Base-by-base conservation (phyloP, 1,140 invertebrate species). In the Pseudomyrmex gracilis region DNA sequence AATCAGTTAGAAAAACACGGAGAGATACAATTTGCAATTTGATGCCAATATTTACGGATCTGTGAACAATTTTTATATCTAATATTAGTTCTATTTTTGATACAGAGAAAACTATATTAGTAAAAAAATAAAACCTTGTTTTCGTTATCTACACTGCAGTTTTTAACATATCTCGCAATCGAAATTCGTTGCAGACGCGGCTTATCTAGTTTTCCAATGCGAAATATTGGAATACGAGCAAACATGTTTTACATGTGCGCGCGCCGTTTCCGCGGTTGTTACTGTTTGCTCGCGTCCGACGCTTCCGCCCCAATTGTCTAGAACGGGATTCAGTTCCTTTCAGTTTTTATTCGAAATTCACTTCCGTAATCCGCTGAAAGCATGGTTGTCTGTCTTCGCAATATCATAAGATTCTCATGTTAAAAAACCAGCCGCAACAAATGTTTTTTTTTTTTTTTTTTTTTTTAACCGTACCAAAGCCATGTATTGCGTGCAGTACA, bases 131-230 rank as follows among this genome's bases (percentile, higher is more conserved):
- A 57, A 67, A 58, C 10, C 12, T 34, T 34, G 34, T 9, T 71
- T 10, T 60, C 43, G 22, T n/a, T 49, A 68, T 78, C 51, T 34
- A 7, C 7, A 20, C 24, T 58, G 53, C 43, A 58, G 10, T 47
- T 60, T 58, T 80, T 71, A 80, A 80, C 76, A 71, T 80, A 80
- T 80, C 34, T 34, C 61, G 24, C 49, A 49, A 77, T 77, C 43
- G 53, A 57, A 71, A 70, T 80, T 58, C n/a, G 76, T 57, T 58
- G 64, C 53, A 71, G 53, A 80, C 66, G 45, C 76, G 64, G 76
- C 66, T 80, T 71, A 60, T 80, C 76, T 80, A 80, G 76, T 80
- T 80, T 80, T 80, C 76, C 76, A 70, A 70, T 71, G 64, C 76
- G 76, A 80, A 71, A 71, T 78, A 70, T 71, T 80, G 76, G 76